These are phyloP conservation scores for Patella ulyssiponensis DNA, from an alignment of 2,888 invertebrate genomes.

Conservation along the genomic window DNA sequence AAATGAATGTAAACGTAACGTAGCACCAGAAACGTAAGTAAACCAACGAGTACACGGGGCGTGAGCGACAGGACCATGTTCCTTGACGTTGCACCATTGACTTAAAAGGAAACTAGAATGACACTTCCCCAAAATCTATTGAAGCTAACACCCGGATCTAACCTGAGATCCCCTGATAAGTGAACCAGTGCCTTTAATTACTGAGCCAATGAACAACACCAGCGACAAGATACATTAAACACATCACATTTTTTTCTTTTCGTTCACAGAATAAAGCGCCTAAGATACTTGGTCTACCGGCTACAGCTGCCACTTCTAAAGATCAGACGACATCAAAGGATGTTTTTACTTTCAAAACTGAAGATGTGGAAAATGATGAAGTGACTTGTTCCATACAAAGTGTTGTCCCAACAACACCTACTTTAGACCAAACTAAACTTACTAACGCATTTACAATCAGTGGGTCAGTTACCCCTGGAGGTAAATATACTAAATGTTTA, in stretches of 20 bases:
- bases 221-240: neutral
- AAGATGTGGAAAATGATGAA: neutral
- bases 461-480: too few relatives aligned
- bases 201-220: neutral
- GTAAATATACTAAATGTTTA: too few relatives aligned
- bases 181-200: neutral
- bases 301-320: neutral
- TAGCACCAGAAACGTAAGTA: too few relatives aligned
- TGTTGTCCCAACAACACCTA: neutral
- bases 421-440: neutral
- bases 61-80: too few relatives aligned
- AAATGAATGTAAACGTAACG: too few relatives aligned
- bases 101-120: too few relatives aligned
- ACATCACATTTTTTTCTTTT: neutral
- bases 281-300: neutral
- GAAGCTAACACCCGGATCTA: too few relatives aligned
- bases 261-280: neutral
- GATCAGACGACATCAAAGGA: neutral
- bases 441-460: too few relatives aligned
- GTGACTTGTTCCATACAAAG: neutral
- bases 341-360: neutral
- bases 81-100: too few relatives aligned
- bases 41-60: too few relatives aligned
- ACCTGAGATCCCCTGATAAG: too few relatives aligned
- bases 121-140: too few relatives aligned